A percentile compares a stretch with the other conserved stretches of the same genome.
phyloP scores from a whole-genome alignment of 2,797 vertebrate genomes.

The Arctocebus calabarensis region DNA sequence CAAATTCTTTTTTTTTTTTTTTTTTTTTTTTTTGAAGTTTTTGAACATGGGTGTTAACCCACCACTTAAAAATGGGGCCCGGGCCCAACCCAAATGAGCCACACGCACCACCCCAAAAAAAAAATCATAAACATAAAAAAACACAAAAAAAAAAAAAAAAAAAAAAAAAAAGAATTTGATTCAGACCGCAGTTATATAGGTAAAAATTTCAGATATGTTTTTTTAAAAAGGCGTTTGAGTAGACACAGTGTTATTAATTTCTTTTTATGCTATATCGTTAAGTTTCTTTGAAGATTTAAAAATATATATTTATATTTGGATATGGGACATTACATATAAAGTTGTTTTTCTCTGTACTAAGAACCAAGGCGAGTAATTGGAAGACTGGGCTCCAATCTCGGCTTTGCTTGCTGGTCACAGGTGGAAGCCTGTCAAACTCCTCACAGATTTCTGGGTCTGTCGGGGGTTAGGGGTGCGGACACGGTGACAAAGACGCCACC shows the following conservation, averaged over 20 bases:
- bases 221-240: not conserved
- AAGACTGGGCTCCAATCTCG: not conserved
- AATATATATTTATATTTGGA: not conserved
- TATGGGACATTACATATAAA: not conserved
- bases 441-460: not conserved
- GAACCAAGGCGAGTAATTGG: not conserved
- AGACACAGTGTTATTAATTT: not conserved
- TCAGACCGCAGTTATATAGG: not conserved
- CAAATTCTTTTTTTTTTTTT: too few relatives aligned
- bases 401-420: fast-evolving
- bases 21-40: too few relatives aligned
- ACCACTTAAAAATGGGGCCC: too few relatives aligned
- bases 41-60: too few relatives aligned
- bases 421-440: not conserved
- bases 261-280: not conserved
- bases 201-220: slow-evolving; percentile 41
- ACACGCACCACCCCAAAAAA: too few relatives aligned
- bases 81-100: too few relatives aligned
- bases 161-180: too few relatives aligned
- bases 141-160: too few relatives aligned
- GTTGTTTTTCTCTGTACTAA: slow-evolving; percentile 32
- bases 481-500: not conserved
- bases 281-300: slow-evolving; percentile 34
- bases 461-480: not conserved
- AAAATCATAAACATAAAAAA: too few relatives aligned